phyloP scores from a whole-genome alignment of 2,888 invertebrate species.

The Dicranocentrus wangi region DNA sequence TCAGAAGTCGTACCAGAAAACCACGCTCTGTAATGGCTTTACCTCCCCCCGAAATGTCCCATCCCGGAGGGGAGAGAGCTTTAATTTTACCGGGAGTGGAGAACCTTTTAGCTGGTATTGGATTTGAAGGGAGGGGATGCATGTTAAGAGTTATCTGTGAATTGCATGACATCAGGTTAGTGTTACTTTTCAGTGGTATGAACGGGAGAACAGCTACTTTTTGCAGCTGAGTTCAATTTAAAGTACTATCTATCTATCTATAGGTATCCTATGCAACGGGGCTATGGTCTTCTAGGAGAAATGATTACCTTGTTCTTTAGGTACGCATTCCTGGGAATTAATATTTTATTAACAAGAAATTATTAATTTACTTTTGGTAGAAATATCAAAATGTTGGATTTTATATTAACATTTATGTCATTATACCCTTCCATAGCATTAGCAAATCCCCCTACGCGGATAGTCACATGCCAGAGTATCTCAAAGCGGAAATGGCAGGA shows the following conservation, averaged over 20 bases:
- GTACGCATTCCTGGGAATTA: conserved; percentile 54
- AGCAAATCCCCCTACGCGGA: conserved; percentile 69
- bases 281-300: conserved; percentile 71
- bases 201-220: no score
- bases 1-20: conserved; percentile 12
- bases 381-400: not conserved
- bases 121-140: conserved; percentile 67
- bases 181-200: no score
- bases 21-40: conserved; percentile 65
- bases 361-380: not conserved
- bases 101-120: conserved; percentile 59
- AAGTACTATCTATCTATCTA: no score
- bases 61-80: conserved; percentile 69
- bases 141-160: conserved; percentile 71
- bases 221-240: no score
- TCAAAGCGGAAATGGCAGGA: conserved; percentile 68
- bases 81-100: conserved; percentile 69
- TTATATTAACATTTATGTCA: not conserved
- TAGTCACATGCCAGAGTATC: conserved; percentile 70
- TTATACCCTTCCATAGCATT: conserved; percentile 55
- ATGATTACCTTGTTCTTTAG: conserved; percentile 70
- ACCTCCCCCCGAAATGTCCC: conserved; percentile 68
- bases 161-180: no score
- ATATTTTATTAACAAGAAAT: not conserved
- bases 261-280: conserved; percentile 65